Conservation (phyloP, 2,888 invertebrate species). For the Exephanes ischioxanthus region DNA sequence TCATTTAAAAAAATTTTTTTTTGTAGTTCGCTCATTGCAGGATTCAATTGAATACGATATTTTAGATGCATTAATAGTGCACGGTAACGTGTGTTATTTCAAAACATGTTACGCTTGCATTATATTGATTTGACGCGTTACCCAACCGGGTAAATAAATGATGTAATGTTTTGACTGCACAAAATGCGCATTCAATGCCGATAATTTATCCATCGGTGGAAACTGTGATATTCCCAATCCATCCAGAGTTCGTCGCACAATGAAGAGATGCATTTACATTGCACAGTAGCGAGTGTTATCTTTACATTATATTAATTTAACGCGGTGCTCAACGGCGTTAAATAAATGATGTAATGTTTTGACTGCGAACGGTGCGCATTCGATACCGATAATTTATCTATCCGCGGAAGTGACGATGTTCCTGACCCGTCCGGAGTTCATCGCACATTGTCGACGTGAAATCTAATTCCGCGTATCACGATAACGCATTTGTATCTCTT, state of each 20-base stretch:
- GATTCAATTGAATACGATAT: no score
- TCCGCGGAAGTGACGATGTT: neutral
- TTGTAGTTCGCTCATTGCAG: no score
- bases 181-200: neutral
- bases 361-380: neutral
- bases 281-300: neutral
- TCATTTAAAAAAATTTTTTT: no score
- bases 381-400: neutral
- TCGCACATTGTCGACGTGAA: neutral
- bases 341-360: neutral
- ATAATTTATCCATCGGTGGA: neutral
- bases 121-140: no score
- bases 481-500: neutral
- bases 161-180: neutral
- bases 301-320: neutral
- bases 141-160: neutral
- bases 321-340: neutral
- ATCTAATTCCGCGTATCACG: neutral
- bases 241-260: neutral
- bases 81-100: no score
- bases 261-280: neutral
- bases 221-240: neutral
- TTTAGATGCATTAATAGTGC: no score
- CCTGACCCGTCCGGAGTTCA: neutral
- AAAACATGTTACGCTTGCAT: no score